Evolutionary conservation across 2,113 vertebrate species (phyloP), one percentile per base, ranked within the genome.

Genomic region (Seriola rivoliana): DNA sequence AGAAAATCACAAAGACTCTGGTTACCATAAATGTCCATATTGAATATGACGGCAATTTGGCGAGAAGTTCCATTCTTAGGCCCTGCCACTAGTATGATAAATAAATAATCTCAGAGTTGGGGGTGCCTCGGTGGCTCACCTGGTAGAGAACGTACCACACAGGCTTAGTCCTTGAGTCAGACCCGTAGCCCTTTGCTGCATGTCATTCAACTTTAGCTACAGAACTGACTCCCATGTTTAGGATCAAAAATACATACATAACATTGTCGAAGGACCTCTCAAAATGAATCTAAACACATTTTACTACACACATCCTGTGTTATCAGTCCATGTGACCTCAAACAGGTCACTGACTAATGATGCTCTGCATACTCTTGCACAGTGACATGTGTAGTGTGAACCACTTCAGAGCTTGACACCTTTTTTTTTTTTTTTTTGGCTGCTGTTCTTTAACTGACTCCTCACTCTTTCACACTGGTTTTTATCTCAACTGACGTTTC

Each of bases 401-500:
- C 38, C 78, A 70, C 69, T 90, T 79, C 64, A 82, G 65, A 85
- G 62, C 23, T 68, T 80, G 80, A 89, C 80, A 84, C 70, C 38
- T 80, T 85, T 80, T 81, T 75, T 83, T 12, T 23, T 2, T 25
- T 8, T 46, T 9, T 2, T 63, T 29, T 68, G 40, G 32, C 25
- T 42, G 50, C 23, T 71, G 55, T 59, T 50, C 40, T 82, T 75
- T n/a, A 69, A 80, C 90, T 44, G 85, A 86, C 48, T 75, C 63
- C 60, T 86, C 23, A 60, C 70, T 78, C 60, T 66, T 88, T 80
- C 64, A 88, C 84, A 50, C 48, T 42, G 52, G 8, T 85, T 78
- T 78, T 88, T 69, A 85, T 93, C 90, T 80, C 68, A 86, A 91
- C 86, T 79, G 91, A 92, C 85, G 71, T 87, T 84, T 76, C 17